Evolutionary conservation across 2,888 invertebrate genomes (phyloP).

Genomic region (Eilema depressum): DNA sequence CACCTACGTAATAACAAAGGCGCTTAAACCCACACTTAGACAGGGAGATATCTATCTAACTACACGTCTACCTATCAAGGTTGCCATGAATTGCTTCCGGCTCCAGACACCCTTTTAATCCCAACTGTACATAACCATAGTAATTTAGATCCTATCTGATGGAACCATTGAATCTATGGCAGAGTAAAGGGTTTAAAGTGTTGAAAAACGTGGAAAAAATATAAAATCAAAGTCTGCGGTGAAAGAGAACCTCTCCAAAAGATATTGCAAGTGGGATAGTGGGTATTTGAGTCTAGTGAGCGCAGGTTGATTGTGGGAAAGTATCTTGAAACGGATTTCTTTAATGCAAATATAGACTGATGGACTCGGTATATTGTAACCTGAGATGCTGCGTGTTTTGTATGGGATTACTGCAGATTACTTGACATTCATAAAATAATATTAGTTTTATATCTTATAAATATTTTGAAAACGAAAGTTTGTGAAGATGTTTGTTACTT

Average conservation of each 20-base stretch:
- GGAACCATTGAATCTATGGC: constrained; percentile 74
- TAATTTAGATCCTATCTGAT: constrained; percentile 83
- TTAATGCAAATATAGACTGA: constrained; percentile 22
- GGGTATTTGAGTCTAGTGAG: constrained; percentile 41
- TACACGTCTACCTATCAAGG: constrained; percentile 41
- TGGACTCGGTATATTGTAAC: constrained; percentile 12
- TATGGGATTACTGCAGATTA: no score
- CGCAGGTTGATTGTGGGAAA: constrained; percentile 29
- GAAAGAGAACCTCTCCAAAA: constrained; percentile 59
- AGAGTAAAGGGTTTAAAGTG: constrained; percentile 71
- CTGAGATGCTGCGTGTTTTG: no score
- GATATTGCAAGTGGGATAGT: constrained; percentile 47
- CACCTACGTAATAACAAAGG: constrained; percentile 14
- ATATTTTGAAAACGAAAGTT: no score
- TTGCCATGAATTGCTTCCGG: constrained; percentile 63
- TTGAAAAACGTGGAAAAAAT: constrained; percentile 69
- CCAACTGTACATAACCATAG: constrained; percentile 79
- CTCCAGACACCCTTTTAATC: constrained; percentile 84
- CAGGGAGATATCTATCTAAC: constrained; percentile 27
- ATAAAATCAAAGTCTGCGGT: constrained; percentile 65
- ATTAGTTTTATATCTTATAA: no score
- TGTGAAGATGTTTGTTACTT: no score
- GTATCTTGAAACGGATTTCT: constrained; percentile 21
- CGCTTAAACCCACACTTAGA: constrained; percentile 15
- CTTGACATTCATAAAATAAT: no score